Percentiles rank a stretch among this genome's conserved stretches.
These are phyloP conservation scores for Proterorhinus semilunaris DNA, from an alignment of 2,113 vertebrate species.

Conservation along the genomic window DNA sequence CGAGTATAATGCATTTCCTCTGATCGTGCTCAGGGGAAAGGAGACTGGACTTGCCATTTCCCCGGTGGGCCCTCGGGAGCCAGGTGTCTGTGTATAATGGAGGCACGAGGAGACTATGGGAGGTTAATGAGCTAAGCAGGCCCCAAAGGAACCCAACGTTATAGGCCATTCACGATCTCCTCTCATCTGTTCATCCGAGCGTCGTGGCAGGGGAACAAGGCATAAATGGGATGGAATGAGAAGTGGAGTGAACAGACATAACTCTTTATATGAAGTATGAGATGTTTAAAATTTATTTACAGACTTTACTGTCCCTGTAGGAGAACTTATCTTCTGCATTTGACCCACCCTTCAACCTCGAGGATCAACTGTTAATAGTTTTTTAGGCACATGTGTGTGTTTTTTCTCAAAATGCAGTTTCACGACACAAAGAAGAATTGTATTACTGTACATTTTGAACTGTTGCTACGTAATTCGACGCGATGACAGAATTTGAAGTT, in stretches of 20 bases:
- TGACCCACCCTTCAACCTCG: too few species aligned
- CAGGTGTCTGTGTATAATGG: conserved; percentile 68
- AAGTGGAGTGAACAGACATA: background rate
- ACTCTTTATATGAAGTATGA: too few species aligned
- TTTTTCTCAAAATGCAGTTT: too few species aligned
- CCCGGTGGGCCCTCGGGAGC: conserved; percentile 52
- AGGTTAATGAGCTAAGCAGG: conserved; percentile 71
- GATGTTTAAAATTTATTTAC: too few species aligned
- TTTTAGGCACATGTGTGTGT: too few species aligned
- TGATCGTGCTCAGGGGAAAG: conserved; percentile 51
- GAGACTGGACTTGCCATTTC: conserved; percentile 57
- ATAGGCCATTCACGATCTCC: conserved; percentile 64
- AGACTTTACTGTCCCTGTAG: too few species aligned
- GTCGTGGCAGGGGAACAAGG: conserved; percentile 54
- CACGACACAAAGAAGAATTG: too few species aligned
- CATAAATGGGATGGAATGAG: conserved; percentile 34
- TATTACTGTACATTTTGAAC: too few species aligned
- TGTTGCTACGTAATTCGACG: too few species aligned
- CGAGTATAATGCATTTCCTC: conserved; percentile 9
- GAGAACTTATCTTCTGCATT: too few species aligned
- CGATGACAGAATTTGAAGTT: too few species aligned
- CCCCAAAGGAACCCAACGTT: conserved; percentile 55
- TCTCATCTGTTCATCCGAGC: conserved; percentile 64
- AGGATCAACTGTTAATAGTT: too few species aligned
- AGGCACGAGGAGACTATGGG: conserved; percentile 54